A percentile compares a stretch with the other conserved stretches of the same genome.
Conservation (phyloP, 1,140 invertebrate species). For the Homarus americanus region DNA sequence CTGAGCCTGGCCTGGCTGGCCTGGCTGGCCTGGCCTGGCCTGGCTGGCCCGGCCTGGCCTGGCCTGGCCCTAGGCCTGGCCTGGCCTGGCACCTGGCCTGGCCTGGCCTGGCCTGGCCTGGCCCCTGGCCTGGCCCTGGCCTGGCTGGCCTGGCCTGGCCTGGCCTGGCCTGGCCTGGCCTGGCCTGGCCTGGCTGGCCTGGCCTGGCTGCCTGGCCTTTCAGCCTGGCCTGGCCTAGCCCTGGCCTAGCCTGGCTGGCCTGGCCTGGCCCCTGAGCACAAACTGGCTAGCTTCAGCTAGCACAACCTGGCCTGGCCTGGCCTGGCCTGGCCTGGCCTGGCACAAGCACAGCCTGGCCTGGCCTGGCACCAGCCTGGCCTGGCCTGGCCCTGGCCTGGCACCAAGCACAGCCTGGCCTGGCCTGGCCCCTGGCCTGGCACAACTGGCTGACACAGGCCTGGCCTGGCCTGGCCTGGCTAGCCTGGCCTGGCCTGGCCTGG, state of each 20-base stretch:
- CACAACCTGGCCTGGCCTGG: conserved; percentile 63
- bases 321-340: too few species aligned
- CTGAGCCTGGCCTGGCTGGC: conserved; percentile 29
- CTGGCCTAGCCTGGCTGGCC: conserved; percentile 34
- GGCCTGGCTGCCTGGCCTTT: neutral
- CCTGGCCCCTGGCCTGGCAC: too few species aligned
- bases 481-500: too few species aligned
- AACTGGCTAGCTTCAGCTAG: too few species aligned
- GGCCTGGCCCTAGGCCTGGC: conserved; percentile 39
- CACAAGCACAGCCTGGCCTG: too few species aligned
- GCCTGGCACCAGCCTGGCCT: too few species aligned
- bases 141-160: conserved; percentile 33
- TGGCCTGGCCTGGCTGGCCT: conserved; percentile 3
- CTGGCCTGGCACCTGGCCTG: conserved; percentile 51
- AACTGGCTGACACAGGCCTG: too few species aligned
- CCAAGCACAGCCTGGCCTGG: too few species aligned
- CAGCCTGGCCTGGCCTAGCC: neutral
- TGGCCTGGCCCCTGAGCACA: conserved; percentile 30
- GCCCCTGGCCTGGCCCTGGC: too few species aligned
- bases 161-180: too few species aligned
- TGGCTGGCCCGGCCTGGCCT: conserved; percentile 29
- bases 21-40: conserved; percentile 26
- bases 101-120: conserved; percentile 27
- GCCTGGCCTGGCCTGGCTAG: too few species aligned
- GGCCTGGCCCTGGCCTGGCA: too few species aligned